Conservation (phyloP, 2,113 vertebrate genomes). For the Ginglymostoma cirratum region DNA sequence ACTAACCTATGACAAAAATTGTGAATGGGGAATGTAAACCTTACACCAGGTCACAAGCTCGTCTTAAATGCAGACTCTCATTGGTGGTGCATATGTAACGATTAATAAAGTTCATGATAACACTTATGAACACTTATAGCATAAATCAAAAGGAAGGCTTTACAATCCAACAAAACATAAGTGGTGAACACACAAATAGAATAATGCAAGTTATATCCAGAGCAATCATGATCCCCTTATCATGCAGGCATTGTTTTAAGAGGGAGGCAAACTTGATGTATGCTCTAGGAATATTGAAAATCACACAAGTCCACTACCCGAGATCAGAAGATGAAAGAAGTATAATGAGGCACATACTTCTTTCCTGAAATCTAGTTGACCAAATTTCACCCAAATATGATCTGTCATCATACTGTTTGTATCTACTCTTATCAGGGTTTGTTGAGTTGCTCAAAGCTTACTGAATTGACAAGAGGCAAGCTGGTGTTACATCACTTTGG, state of each 20-base stretch:
- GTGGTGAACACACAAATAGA: not conserved
- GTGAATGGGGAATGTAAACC: too few species aligned
- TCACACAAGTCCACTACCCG: not conserved
- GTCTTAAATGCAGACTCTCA: not conserved
- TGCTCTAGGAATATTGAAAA: not conserved
- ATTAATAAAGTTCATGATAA: not conserved
- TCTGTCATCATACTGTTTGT: not conserved
- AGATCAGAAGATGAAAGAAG: not conserved
- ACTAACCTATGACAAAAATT: too few species aligned
- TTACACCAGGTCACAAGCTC: not conserved
- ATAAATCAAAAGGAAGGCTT: not conserved
- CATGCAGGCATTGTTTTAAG: too few species aligned
- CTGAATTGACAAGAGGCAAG: not conserved
- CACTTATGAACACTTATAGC: not conserved
- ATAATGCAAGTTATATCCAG: not conserved
- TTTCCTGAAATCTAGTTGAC: not conserved
- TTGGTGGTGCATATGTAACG: not conserved
- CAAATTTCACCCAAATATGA: not conserved
- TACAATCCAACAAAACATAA: not conserved
- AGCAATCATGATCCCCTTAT: not conserved
- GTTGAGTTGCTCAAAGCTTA: not conserved
- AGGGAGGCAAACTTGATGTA: not conserved
- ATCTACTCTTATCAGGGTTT: not conserved
- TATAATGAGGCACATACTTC: not conserved
- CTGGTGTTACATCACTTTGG: not conserved